Base-by-base conservation (phyloP, 2,797 vertebrate genomes). In the Myripristis jacobus region DNA sequence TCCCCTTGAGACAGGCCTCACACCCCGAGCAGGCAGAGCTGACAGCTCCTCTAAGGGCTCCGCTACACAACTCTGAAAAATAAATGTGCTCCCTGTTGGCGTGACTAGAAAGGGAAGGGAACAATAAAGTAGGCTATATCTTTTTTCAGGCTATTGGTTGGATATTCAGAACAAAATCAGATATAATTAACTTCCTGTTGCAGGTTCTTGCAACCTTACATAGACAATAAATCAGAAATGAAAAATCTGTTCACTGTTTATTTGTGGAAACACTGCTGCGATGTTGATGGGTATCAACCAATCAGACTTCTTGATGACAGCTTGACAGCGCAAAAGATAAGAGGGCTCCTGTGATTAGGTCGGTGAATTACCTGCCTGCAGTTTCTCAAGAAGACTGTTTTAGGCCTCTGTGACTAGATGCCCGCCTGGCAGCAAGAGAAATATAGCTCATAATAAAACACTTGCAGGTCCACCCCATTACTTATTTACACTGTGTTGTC, bases 401-500 rank as follows among this genome's bases (percentile, higher is more conserved):
- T 72, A 79, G 78, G 74, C 56, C 34, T 74, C 24, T 27, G 72
- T 78, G 80, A 81, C 70, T 67, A 73, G 61, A 64, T 77, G 72
- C 58, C 77, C 80, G 79, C 73, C 81, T 81, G 12, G 46, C 62
- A 75, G 84, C 19, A 69, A 52, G 77, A 76, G 80, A 87, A 87
- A 87, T 80, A 88, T 75, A 48, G 85, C 76, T 73, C 82, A 88
- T 82, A 82, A 91, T 91, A 88, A 88, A 83, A 85, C 73, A 75
- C 76, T 87, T 79, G 74, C 82, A 64, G 78, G 77, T 75, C 75
- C 51, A 55, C 55, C 56, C 68, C 62, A 89, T 90, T 81, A 90
- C 75, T 91, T 90, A 90, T 93, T 92, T 85, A 91, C 87, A 87
- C 80, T 52, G 68, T 73, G 70, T 80, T 77, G 79, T 70, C 63